A percentile compares a stretch with the other conserved stretches of the same genome.
Evolutionary conservation across 2,797 vertebrate genomes (phyloP).

Genomic region (Melanotaenia boesemani): DNA sequence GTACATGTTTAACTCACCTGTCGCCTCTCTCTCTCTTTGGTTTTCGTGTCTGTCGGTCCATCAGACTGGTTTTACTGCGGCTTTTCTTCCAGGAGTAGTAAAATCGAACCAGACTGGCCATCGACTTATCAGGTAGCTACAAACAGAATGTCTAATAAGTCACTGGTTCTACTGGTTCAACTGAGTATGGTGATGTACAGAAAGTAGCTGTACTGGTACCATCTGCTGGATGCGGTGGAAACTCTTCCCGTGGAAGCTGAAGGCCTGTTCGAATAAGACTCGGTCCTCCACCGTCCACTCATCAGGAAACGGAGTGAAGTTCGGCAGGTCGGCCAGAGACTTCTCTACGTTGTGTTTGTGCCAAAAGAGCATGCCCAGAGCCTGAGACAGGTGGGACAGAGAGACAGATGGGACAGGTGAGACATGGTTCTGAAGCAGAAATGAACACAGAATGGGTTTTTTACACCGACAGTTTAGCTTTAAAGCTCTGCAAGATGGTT

Average conservation of each 20-base stretch:
- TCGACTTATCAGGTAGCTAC: conserved; percentile 95
- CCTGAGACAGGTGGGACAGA: conserved; percentile 73
- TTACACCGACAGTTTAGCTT: too few species aligned
- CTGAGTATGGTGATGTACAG: fast-evolving
- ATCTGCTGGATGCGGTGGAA: conserved; percentile 98
- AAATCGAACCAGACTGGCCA: conserved; percentile 95
- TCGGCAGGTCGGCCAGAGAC: conserved; percentile 94
- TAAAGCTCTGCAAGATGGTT: too few species aligned
- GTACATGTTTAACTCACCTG: conserved; percentile 82
- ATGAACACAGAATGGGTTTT: too few species aligned
- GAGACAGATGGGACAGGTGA: not conserved
- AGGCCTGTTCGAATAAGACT: conserved; percentile 96
- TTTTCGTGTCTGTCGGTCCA: conserved; percentile 95
- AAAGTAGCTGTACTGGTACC: conserved; percentile 73
- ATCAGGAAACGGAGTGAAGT: conserved; percentile 97
- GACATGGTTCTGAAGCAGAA: too few species aligned
- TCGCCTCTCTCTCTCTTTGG: conserved; percentile 93
- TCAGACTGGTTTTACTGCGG: conserved; percentile 94
- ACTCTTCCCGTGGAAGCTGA: conserved; percentile 97
- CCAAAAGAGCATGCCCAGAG: conserved; percentile 98
- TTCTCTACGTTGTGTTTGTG: conserved; percentile 98
- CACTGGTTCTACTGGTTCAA: not conserved
- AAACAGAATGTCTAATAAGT: not conserved
- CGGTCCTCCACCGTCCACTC: conserved; percentile 99
- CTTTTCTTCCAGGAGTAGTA: conserved; percentile 99